Evolutionary conservation across 2,888 invertebrate genomes (phyloP).

Genomic region (Teinopalpus imperialis): DNA sequence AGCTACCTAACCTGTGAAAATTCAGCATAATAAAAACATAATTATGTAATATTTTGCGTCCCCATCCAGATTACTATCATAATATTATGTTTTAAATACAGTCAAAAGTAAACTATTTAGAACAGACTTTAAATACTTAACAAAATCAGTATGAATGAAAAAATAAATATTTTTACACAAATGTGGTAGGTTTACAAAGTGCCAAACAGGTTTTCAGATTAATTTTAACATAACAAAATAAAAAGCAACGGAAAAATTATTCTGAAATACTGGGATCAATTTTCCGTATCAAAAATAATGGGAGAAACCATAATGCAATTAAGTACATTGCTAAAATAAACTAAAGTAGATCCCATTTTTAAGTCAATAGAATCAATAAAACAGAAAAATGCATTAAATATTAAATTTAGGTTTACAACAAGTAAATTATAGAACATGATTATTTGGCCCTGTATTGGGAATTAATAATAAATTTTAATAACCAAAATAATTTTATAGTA

Average conservation of each 20-base stretch:
- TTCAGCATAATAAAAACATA: background rate
- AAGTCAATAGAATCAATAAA: slow-evolving; percentile 40
- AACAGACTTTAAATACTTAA: too few relatives aligned
- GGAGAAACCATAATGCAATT: background rate
- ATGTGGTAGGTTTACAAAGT: too few relatives aligned
- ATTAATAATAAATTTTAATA: too few relatives aligned
- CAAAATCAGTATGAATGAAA: too few relatives aligned
- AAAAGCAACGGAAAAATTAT: background rate
- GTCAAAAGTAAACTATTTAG: background rate
- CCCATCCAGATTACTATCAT: slow-evolving; percentile 12
- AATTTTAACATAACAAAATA: background rate
- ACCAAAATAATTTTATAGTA: too few relatives aligned
- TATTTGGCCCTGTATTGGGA: background rate
- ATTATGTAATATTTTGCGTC: background rate
- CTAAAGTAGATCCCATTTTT: slow-evolving; percentile 14
- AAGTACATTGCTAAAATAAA: slow-evolving; percentile 19
- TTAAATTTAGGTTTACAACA: background rate
- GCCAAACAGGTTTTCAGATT: too few relatives aligned
- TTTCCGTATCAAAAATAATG: background rate
- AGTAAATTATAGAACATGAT: background rate
- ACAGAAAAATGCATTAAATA: slow-evolving; percentile 26
- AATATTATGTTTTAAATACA: slow-evolving; percentile 13
- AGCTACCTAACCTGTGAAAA: too few relatives aligned
- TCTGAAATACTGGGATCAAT: too few relatives aligned
- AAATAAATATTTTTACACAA: too few relatives aligned